Base-by-base conservation (phyloP, 2,113 vertebrate genomes). In the Syngnathus typhle region DNA sequence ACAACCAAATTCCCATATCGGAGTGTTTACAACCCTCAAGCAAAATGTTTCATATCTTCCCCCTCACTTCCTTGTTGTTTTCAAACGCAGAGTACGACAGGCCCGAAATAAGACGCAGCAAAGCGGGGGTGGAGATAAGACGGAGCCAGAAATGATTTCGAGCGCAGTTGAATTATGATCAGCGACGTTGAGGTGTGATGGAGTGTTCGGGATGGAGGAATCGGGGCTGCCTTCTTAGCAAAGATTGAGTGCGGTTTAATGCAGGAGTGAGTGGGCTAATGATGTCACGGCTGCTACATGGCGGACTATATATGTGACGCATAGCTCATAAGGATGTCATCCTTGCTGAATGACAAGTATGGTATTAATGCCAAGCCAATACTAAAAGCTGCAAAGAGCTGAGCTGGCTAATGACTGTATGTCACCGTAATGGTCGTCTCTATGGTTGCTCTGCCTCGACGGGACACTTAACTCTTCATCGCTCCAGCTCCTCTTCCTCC, bases 231-330 rank as follows among this genome's bases (percentile, higher is more conserved):
- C 60, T 69, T 77, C 81, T 72, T 76, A 69, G 77, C 77, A 75
- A 75, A 86, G 84, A 88, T 74, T 67, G 78, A 88, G 76, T 82
- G 81, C 68, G 74, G 73, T 86, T 86, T 86, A 80, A 88, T 82
- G 73, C 47, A 8, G 74, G 65, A 81, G 72, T 74, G 77, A 83
- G 81, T 69, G 75, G 74, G 82, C 73, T 58, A 88, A 79, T 84
- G 73, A 86, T 79, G 74, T 77, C 79, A 70, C 27, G 81, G 70
- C 75, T 68, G 82, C 80, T 71, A 77, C 84, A 64, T 62, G 67
- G 72, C 70, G 51, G 79, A 86, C 82, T 81, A 70, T 78, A 69
- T 73, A 82, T 82, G 84, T 76, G 81, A 81, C 74, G 77, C 79
- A 82, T 84, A 49, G 64, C 73, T 85, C 81, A 81, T 76, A 64